Conservation (phyloP, 1,140 invertebrate species). For the Macrosteles quadrilineatus region DNA sequence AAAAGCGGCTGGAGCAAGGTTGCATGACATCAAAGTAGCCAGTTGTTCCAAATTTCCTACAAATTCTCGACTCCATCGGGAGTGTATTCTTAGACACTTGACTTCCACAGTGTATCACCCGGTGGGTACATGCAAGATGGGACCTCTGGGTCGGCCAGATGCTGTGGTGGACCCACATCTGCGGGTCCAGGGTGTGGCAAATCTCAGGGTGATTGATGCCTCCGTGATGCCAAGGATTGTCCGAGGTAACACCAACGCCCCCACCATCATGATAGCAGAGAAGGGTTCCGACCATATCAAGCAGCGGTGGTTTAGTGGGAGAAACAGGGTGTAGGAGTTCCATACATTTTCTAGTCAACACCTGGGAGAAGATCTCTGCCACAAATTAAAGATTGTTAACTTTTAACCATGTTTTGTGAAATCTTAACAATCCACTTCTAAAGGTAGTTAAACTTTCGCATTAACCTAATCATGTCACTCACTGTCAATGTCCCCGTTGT, state of each 20-base stretch:
- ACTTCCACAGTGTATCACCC: constrained; percentile 61
- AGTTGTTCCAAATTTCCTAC: constrained; percentile 37
- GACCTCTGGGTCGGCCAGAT: constrained; percentile 49
- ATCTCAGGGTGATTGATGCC: constrained; percentile 49
- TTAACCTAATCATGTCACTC: too few relatives aligned
- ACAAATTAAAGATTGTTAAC: too few relatives aligned
- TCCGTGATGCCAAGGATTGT: constrained; percentile 47
- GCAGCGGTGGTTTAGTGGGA: constrained; percentile 39
- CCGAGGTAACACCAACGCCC: constrained; percentile 47
- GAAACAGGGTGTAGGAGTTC: too few relatives aligned
- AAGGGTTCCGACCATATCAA: constrained; percentile 59
- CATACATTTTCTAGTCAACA: too few relatives aligned
- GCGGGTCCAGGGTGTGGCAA: constrained; percentile 46
- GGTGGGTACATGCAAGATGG: constrained; percentile 63
- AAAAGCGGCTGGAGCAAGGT: constrained; percentile 47
- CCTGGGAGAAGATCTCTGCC: too few relatives aligned
- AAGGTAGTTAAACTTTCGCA: too few relatives aligned
- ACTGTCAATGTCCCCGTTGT: too few relatives aligned
- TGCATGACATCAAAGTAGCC: background rate
- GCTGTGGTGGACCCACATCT: constrained; percentile 55
- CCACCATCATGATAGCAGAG: constrained; percentile 61
- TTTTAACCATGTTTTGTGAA: too few relatives aligned
- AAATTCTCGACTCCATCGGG: constrained; percentile 50
- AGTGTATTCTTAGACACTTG: constrained; percentile 42
- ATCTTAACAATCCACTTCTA: too few relatives aligned